Evolutionary conservation across 2,113 vertebrate species (phyloP), one percentile per base, ranked within the genome.

Genomic region (Acrocephalus arundinaceus): DNA sequence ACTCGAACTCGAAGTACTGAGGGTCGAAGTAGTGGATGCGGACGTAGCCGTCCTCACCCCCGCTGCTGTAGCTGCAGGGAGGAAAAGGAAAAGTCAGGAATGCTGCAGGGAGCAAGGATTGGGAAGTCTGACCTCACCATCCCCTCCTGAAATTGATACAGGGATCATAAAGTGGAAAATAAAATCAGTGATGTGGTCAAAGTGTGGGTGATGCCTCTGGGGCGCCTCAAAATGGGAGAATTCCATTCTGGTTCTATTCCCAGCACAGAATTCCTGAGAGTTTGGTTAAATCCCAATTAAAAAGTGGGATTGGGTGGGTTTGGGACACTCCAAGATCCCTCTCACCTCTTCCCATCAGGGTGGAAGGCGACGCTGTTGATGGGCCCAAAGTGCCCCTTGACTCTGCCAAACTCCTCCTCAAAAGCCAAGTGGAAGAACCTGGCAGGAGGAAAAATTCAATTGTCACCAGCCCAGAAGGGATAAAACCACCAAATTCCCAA

Each of bases 341-440:
- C 94, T 93, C 96, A 99, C 99, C 99, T 99, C 94, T 99, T 99
- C 70, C 99, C 99, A 13, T 99, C 99, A 0, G 99, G 99, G 93
- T 99, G 99, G 92, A 99, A 99, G 5, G 99, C 99, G 21, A 99
- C 99, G 17, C 99, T 99, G 87, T 99, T 99, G 89, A 99, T 99
- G 4, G 99, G 99, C 27, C 99, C 99, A 0, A 99, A 99, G 95
- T 99, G 99, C 49, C 99, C 99, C 89, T 99, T 99, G 79, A 99
- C 98, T 96, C 99, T 98, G 45, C 99, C 99, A 94, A 99, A 99
- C 97, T 99, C 99, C 89, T 99, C 99, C 94, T 99, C 99, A 90
- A 99, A 98, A 30, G 98, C 99, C 85, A 99, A 98, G 68, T 99
- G 99, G 98, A 99, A 99, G 95, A 99, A 99, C 97, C 99, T 99